phyloP scores from a whole-genome alignment of 2,888 invertebrate genomes.

The Amorpha juglandis region DNA sequence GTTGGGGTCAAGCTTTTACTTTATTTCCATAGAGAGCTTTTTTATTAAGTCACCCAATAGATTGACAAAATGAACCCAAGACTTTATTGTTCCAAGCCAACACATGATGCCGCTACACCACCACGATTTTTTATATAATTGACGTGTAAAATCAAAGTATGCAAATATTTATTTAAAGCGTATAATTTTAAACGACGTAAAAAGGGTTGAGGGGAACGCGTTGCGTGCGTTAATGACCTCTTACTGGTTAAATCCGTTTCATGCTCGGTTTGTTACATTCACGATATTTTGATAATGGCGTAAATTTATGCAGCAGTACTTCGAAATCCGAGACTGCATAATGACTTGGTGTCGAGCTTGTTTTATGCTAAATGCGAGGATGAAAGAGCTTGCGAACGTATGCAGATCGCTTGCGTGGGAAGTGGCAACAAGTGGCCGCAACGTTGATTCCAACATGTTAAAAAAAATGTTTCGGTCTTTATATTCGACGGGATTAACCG shows the following conservation, averaged over 20 bases:
- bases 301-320: conserved; percentile 76
- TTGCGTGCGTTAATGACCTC: conserved; percentile 79
- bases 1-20: too few relatives aligned
- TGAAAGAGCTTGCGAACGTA: conserved; percentile 78
- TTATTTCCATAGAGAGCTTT: too few relatives aligned
- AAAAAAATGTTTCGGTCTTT: conserved; percentile 58
- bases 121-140: neutral
- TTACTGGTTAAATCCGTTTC: conserved; percentile 72
- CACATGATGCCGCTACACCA: neutral
- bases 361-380: conserved; percentile 80
- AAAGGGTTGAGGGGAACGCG: conserved; percentile 51
- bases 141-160: neutral
- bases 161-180: conserved; percentile 11
- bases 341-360: conserved; percentile 78
- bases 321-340: conserved; percentile 79
- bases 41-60: too few relatives aligned
- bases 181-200: conserved; percentile 3
- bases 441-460: conserved; percentile 57
- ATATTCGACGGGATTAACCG: conserved; percentile 62
- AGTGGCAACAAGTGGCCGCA: conserved; percentile 80
- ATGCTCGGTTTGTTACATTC: conserved; percentile 70
- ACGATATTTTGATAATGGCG: conserved; percentile 82
- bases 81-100: neutral
- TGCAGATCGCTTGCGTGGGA: conserved; percentile 82
- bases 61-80: too few relatives aligned